Percentiles rank a stretch among this genome's conserved stretches.
These are phyloP conservation scores for Toxotes lorentzi DNA, from an alignment of 2,797 vertebrate genomes.

Conservation along the genomic window DNA sequence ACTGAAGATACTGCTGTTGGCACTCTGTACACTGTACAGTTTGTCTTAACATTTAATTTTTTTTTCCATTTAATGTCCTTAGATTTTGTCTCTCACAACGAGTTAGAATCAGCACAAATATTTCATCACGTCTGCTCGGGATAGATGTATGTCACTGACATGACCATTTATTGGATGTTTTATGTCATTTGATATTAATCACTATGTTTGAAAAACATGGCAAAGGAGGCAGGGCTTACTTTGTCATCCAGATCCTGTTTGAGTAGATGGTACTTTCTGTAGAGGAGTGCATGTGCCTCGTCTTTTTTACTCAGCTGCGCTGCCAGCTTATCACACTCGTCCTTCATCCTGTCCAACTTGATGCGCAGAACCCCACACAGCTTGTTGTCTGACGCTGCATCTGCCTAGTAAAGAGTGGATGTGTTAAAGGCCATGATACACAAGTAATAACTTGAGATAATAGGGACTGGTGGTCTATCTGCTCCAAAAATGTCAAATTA, in stretches of 20 bases:
- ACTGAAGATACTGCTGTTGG: not conserved
- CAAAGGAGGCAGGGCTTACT: conserved; percentile 78
- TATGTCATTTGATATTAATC: conserved; percentile 3
- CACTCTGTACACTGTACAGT: not conserved
- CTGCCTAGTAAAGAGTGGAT: conserved; percentile 81
- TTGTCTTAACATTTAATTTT: conserved; percentile 9
- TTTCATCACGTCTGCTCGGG: conserved; percentile 3
- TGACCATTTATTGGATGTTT: conserved; percentile 20
- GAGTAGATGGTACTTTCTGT: conserved; percentile 86
- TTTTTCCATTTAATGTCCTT: conserved; percentile 5
- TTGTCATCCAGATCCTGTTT: conserved; percentile 91
- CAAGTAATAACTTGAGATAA: conserved; percentile 18
- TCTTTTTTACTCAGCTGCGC: conserved; percentile 86
- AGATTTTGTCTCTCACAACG: conserved; percentile 14
- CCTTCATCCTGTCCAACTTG: conserved; percentile 93
- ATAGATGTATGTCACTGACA: conserved; percentile 5
- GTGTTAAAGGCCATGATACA: conserved; percentile 28
- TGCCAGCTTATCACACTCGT: conserved; percentile 90
- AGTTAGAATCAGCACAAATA: conserved; percentile 23
- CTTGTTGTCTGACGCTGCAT: conserved; percentile 87
- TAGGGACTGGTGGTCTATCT: conserved; percentile 5
- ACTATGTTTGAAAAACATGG: conserved; percentile 2
- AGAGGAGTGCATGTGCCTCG: conserved; percentile 85
- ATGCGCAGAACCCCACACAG: conserved; percentile 82
- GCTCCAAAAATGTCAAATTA: not conserved